Conservation (phyloP, 1,140 invertebrate species). For the Micrasema longulum region DNA sequence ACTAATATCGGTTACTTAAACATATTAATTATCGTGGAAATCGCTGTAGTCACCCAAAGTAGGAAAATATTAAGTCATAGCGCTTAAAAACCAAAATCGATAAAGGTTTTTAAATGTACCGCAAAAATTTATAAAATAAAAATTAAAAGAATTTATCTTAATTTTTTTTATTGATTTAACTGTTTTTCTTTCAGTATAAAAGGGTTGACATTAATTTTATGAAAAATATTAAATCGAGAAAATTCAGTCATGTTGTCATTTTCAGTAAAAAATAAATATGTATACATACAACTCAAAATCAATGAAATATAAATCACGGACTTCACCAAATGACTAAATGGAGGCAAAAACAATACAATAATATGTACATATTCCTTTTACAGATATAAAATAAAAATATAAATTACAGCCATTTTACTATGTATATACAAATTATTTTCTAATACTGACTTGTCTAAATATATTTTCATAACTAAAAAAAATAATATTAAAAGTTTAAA, state of each 20-base stretch:
- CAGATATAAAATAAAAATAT: slow-evolving; percentile 49
- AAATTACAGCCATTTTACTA: slow-evolving; percentile 52
- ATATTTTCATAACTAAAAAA: slow-evolving; percentile 41
- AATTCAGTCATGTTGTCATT: slow-evolving; percentile 35
- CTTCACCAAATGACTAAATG: slow-evolving; percentile 17
- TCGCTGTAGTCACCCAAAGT: not conserved
- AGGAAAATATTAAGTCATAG: slow-evolving; percentile 10
- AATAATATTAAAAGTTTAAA: slow-evolving; percentile 18
- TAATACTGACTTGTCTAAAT: slow-evolving; percentile 53
- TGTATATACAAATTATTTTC: slow-evolving; percentile 50
- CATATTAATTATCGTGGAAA: not conserved
- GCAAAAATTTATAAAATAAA: slow-evolving; percentile 16
- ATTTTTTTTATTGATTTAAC: slow-evolving; percentile 19
- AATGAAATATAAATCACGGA: slow-evolving; percentile 26
- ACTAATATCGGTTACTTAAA: not conserved
- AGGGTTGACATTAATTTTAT: slow-evolving; percentile 8
- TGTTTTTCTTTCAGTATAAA: slow-evolving; percentile 1
- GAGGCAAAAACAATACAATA: slow-evolving; percentile 1
- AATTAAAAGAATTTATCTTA: slow-evolving; percentile 7
- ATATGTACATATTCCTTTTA: slow-evolving; percentile 3
- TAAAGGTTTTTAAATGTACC: slow-evolving; percentile 15
- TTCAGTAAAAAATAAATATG: slow-evolving; percentile 35
- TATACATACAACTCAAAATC: slow-evolving; percentile 12
- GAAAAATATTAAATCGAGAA: slow-evolving; percentile 33
- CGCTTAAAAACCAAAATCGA: not conserved